phyloP scores from a whole-genome alignment of 2,113 vertebrate species.

The Salvelinus fontinalis region DNA sequence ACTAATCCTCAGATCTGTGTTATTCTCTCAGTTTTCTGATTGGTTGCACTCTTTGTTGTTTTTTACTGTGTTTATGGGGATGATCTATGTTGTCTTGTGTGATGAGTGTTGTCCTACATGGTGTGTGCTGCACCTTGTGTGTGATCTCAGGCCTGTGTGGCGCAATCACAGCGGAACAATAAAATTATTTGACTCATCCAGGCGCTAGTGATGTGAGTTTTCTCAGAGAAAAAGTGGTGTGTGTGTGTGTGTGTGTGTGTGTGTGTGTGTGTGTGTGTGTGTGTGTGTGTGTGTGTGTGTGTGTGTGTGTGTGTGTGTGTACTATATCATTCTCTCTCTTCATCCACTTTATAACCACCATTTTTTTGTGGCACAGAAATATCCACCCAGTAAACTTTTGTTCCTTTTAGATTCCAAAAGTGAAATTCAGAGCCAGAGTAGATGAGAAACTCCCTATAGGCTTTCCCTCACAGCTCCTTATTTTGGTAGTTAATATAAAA shows the following conservation, averaged over 20 bases:
- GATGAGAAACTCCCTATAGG: neutral
- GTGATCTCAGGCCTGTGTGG: slow-evolving; percentile 42
- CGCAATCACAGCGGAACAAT: slow-evolving; percentile 62
- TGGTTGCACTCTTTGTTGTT: slow-evolving; percentile 21
- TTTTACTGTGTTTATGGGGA: slow-evolving; percentile 33
- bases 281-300: neutral
- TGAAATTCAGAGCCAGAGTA: neutral
- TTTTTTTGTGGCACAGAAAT: neutral
- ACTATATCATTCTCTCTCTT: slow-evolving; percentile 1
- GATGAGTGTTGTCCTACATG: neutral
- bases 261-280: too few species aligned
- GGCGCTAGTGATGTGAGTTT: neutral
- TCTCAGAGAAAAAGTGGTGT: too few species aligned
- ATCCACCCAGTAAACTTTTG: neutral
- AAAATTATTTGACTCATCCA: slow-evolving; percentile 50
- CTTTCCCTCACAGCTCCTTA: neutral
- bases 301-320: slow-evolving; percentile 2
- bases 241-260: too few species aligned
- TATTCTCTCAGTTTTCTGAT: slow-evolving; percentile 30
- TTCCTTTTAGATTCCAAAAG: neutral
- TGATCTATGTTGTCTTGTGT: neutral
- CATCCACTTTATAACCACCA: neutral
- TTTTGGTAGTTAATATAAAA: slow-evolving; percentile 9
- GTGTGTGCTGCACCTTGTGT: slow-evolving; percentile 1
- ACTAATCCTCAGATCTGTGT: too few species aligned